Evolutionary conservation across 2,888 invertebrate genomes (phyloP).

Genomic region (Digitonthophagus gazella): DNA sequence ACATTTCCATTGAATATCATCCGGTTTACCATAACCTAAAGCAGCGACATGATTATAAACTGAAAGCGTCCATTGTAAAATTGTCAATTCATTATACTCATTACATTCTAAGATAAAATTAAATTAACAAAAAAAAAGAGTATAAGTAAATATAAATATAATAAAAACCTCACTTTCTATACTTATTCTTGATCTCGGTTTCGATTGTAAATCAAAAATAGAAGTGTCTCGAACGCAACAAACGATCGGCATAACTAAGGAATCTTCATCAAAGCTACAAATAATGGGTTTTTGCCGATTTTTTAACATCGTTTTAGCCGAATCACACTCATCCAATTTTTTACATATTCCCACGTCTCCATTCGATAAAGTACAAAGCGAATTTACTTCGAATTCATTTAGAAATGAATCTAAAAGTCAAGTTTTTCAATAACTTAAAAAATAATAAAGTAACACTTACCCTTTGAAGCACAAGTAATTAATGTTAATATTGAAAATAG

Average conservation of each 20-base stretch:
- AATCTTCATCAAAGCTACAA: background rate
- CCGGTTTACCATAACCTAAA: constrained; percentile 35
- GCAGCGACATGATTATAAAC: constrained; percentile 29
- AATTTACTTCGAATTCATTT: background rate
- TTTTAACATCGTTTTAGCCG: background rate
- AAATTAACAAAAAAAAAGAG: too few relatives aligned
- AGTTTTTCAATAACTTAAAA: background rate
- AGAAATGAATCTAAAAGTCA: background rate
- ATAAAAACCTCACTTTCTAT: too few relatives aligned
- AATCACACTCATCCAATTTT: background rate
- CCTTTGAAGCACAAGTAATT: too few relatives aligned
- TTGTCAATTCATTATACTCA: too few relatives aligned
- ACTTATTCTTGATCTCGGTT: background rate
- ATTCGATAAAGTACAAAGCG: background rate
- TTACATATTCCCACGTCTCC: background rate
- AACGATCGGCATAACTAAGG: background rate
- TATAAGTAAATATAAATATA: too few relatives aligned
- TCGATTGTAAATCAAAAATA: too few relatives aligned
- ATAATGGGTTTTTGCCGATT: background rate
- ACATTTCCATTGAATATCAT: constrained; percentile 54
- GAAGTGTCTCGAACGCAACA: background rate
- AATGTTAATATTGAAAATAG: too few relatives aligned
- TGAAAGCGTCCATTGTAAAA: too few relatives aligned
- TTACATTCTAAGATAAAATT: too few relatives aligned
- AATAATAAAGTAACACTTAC: too few relatives aligned